phyloP scores from a whole-genome alignment of 1,140 invertebrate species.

The Acromyrmex echinatior region DNA sequence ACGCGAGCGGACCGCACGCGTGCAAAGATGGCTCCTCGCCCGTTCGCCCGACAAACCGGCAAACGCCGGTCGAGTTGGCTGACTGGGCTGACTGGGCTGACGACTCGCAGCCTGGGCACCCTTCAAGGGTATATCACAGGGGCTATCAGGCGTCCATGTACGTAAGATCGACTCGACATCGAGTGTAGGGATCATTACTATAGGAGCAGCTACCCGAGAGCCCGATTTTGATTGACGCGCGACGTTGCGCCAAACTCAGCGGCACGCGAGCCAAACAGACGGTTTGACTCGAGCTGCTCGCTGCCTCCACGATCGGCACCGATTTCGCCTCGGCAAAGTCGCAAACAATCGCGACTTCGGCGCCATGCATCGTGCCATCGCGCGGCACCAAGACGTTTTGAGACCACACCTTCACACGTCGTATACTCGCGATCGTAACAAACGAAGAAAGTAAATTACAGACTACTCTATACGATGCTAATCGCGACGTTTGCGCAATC shows the following conservation, averaged over 20 bases:
- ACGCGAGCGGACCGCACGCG: conserved; percentile 83
- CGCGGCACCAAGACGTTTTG: background rate
- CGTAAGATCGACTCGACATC: conserved; percentile 79
- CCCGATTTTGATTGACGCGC: conserved; percentile 82
- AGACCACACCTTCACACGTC: background rate
- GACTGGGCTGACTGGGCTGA: conserved; percentile 65
- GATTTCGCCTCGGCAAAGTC: conserved; percentile 68
- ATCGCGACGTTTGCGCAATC: conserved; percentile 47
- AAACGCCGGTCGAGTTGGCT: conserved; percentile 57
- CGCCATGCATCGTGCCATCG: background rate
- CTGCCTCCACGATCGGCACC: conserved; percentile 66
- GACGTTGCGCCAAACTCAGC: conserved; percentile 82
- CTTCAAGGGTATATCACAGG: conserved; percentile 74
- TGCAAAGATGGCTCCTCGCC: conserved; percentile 81
- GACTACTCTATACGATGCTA: background rate
- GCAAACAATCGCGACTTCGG: conserved; percentile 63
- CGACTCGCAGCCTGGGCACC: conserved; percentile 63
- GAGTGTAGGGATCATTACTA: conserved; percentile 77
- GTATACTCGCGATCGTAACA: background rate
- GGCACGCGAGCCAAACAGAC: conserved; percentile 84
- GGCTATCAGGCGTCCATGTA: conserved; percentile 77
- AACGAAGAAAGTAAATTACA: conserved; percentile 27
- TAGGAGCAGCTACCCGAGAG: conserved; percentile 66
- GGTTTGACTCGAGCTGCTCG: conserved; percentile 53
- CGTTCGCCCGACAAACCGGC: conserved; percentile 61